Conservation (phyloP, 2,113 vertebrate species). For the Xiphorhynchus elegans region DNA sequence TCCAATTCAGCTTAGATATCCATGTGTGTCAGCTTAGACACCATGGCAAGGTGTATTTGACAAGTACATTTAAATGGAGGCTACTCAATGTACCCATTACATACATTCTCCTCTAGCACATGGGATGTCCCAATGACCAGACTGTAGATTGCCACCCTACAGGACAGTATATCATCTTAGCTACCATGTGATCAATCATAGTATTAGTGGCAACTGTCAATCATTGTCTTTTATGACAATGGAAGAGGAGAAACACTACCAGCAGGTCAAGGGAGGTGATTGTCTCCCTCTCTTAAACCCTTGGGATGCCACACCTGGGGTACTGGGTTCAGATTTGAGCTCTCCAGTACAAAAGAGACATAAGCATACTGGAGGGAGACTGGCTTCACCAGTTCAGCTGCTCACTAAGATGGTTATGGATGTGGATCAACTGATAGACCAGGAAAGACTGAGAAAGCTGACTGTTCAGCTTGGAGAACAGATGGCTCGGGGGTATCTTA, state of each 20-base stretch:
- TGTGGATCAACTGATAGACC: not conserved
- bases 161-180: not conserved
- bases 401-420: not conserved
- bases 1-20: not conserved
- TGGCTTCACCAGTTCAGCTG: too few relatives aligned
- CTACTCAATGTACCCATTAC: not conserved
- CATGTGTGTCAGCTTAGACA: not conserved
- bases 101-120: not conserved
- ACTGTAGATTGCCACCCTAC: not conserved
- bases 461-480: not conserved
- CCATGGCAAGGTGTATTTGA: not conserved
- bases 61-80: fast-evolving
- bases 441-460: not conserved
- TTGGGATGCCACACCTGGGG: not conserved
- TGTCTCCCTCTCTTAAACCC: not conserved
- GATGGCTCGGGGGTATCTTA: not conserved
- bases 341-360: not conserved
- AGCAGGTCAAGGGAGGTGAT: not conserved
- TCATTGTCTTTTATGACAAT: not conserved
- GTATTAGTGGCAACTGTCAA: not conserved
- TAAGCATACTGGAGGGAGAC: not conserved
- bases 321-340: not conserved
- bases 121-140: not conserved
- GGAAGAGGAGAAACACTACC: not conserved
- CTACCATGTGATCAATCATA: not conserved